phyloP scores from a whole-genome alignment of 2,888 invertebrate species.

The Microchrysa polita region DNA sequence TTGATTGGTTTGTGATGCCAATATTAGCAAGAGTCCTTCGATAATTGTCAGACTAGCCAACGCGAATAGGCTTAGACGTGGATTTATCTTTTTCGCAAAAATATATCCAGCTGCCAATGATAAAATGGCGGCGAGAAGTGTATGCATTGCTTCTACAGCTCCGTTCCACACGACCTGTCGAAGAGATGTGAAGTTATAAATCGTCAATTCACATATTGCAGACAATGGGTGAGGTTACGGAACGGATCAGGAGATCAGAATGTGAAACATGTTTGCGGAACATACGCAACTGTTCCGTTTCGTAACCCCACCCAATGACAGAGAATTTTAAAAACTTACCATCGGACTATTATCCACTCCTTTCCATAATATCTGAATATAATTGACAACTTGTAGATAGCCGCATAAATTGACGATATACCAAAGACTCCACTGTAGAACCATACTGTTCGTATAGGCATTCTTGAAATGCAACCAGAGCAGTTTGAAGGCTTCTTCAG shows the following conservation, averaged over 20 bases:
- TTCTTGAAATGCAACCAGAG: constrained; percentile 70
- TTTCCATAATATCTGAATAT: constrained; percentile 79
- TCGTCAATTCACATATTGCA: too few species aligned
- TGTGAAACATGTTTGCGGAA: too few species aligned
- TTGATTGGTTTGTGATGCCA: constrained; percentile 68
- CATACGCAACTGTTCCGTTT: too few species aligned
- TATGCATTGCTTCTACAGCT: constrained; percentile 81
- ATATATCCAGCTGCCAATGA: constrained; percentile 68
- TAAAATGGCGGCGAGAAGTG: constrained; percentile 72
- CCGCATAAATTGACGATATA: constrained; percentile 79
- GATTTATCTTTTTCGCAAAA: constrained; percentile 58
- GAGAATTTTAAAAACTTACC: too few species aligned
- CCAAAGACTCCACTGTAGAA: constrained; percentile 81
- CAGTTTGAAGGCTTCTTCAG: constrained; percentile 54
- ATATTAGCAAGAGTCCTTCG: constrained; percentile 68
- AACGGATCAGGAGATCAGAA: too few species aligned
- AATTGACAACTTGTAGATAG: constrained; percentile 75
- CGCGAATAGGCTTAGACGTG: constrained; percentile 64
- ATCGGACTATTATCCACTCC: constrained; percentile 63
- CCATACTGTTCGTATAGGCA: constrained; percentile 70
- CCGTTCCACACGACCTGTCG: constrained; percentile 70
- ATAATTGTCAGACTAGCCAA: constrained; percentile 66
- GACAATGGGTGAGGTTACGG: too few species aligned
- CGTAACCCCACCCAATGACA: too few species aligned
- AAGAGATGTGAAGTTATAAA: not conserved